Evolutionary conservation across 2,888 invertebrate species (phyloP).

Genomic region (Heteromyza rotundicornis): DNA sequence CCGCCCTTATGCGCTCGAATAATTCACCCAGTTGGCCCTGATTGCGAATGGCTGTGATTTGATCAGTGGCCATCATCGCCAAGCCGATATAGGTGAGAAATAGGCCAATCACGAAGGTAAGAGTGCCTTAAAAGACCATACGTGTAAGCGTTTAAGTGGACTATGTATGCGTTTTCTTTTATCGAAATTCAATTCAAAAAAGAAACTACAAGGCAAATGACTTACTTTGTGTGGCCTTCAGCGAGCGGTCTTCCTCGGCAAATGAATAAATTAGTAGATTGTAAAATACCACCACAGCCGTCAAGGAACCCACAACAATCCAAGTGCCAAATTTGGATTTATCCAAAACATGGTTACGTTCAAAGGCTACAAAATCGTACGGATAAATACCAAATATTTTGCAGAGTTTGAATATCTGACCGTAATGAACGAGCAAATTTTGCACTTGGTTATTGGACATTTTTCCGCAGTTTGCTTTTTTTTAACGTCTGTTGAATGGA

Average conservation of each 20-base stretch:
- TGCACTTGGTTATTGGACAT: slow-evolving; percentile 41
- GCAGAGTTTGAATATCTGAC: slow-evolving; percentile 51
- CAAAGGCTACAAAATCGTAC: slow-evolving; percentile 48
- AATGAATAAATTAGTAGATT: slow-evolving; percentile 54
- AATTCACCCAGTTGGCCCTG: slow-evolving; percentile 51
- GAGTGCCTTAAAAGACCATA: slow-evolving; percentile 55
- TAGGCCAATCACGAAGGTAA: slow-evolving; percentile 60
- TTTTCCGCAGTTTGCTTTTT: no score
- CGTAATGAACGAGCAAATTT: slow-evolving; percentile 50
- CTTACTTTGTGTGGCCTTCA: slow-evolving; percentile 56
- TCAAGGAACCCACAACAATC: slow-evolving; percentile 43
- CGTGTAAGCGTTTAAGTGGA: no score
- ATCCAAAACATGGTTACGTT: slow-evolving; percentile 42
- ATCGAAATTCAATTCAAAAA: neutral
- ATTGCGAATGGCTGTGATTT: slow-evolving; percentile 55
- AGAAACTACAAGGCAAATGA: slow-evolving; percentile 15
- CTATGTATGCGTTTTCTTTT: no score
- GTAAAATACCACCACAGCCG: slow-evolving; percentile 44
- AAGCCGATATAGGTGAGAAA: slow-evolving; percentile 61
- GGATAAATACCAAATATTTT: slow-evolving; percentile 59
- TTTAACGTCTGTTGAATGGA: no score
- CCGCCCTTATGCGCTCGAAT: slow-evolving; percentile 53
- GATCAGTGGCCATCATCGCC: slow-evolving; percentile 60
- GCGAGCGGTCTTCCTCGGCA: slow-evolving; percentile 48
- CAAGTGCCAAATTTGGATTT: slow-evolving; percentile 52